A percentile compares a stretch with the other conserved stretches of the same genome.
These are phyloP conservation scores for Trachurus trachurus DNA, from an alignment of 2,797 vertebrate species.

Conservation along the genomic window DNA sequence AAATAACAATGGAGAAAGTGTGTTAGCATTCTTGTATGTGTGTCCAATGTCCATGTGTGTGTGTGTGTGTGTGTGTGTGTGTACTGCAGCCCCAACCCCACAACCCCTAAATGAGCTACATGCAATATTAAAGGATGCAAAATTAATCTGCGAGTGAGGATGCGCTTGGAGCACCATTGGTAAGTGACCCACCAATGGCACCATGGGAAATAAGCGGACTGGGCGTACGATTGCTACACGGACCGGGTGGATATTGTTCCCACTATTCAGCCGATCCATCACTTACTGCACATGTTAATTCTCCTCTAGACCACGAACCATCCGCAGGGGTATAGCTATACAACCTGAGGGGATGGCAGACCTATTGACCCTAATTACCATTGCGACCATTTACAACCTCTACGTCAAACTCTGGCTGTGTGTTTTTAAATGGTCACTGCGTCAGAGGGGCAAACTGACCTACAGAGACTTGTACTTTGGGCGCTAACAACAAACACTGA, in stretches of 20 bases:
- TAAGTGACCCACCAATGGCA: slow-evolving; percentile 78
- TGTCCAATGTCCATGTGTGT: slow-evolving; percentile 35
- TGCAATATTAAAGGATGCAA: slow-evolving; percentile 96
- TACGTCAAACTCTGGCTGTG: slow-evolving; percentile 8
- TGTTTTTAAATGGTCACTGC: slow-evolving; percentile 12
- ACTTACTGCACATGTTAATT: slow-evolving; percentile 63
- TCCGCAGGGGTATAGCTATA: slow-evolving; percentile 37
- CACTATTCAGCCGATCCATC: slow-evolving; percentile 64
- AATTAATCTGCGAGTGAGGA: slow-evolving; percentile 75
- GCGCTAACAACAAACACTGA: slow-evolving; percentile 19
- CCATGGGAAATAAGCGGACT: slow-evolving; percentile 85
- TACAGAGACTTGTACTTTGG: background rate
- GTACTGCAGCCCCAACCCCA: slow-evolving; percentile 79
- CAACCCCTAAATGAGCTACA: slow-evolving; percentile 94
- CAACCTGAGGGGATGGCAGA: slow-evolving; percentile 47
- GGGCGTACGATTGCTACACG: slow-evolving; percentile 64
- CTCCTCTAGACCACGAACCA: slow-evolving; percentile 26
- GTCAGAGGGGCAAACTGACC: background rate
- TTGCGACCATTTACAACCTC: slow-evolving; percentile 28
- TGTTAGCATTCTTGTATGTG: slow-evolving; percentile 56
- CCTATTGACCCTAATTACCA: slow-evolving; percentile 50
- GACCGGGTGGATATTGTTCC: slow-evolving; percentile 72
- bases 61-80: slow-evolving; percentile 40
- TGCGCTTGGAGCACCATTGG: slow-evolving; percentile 67
- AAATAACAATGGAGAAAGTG: slow-evolving; percentile 65